These are phyloP conservation scores for Stenotaenia linearis DNA, from an alignment of 2,888 invertebrate species.

Conservation along the genomic window DNA sequence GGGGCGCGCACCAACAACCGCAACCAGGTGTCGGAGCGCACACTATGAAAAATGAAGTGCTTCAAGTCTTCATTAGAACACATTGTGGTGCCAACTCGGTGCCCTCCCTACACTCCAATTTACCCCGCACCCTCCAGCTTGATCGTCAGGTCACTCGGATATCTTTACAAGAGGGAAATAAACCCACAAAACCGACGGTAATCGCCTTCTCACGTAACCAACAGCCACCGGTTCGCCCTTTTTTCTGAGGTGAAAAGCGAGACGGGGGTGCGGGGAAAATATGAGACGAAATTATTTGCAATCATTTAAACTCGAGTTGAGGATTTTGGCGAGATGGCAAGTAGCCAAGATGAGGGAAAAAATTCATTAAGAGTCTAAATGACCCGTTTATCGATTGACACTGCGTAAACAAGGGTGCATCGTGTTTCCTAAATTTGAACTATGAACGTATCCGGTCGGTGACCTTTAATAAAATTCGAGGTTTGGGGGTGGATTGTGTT, in stretches of 20 bases:
- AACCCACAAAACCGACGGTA: background rate
- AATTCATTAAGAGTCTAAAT: background rate
- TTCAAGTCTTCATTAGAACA: conserved; percentile 13
- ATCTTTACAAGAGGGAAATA: conserved; percentile 10
- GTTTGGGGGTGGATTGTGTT: no score
- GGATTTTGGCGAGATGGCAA: background rate
- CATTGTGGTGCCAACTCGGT: conserved; percentile 12
- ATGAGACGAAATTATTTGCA: background rate
- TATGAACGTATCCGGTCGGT: background rate
- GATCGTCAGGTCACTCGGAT: background rate
- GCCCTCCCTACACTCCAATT: background rate
- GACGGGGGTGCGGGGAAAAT: background rate
- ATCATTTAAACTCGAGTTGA: background rate
- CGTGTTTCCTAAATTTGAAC: background rate
- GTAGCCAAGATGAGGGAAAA: background rate
- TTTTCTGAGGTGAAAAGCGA: background rate
- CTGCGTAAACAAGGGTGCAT: background rate
- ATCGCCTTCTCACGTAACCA: conserved; percentile 17
- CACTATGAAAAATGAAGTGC: conserved; percentile 20
- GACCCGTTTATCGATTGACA: conserved; percentile 1
- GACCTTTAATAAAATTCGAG: background rate
- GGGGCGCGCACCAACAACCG: conserved; percentile 16
- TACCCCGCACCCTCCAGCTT: background rate
- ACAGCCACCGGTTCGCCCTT: background rate
- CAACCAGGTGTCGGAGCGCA: conserved; percentile 6